Evolutionary conservation across 2,888 invertebrate genomes (phyloP), one percentile per base, ranked within the genome.

Genomic region (Lasioglossum leucozonium): DNA sequence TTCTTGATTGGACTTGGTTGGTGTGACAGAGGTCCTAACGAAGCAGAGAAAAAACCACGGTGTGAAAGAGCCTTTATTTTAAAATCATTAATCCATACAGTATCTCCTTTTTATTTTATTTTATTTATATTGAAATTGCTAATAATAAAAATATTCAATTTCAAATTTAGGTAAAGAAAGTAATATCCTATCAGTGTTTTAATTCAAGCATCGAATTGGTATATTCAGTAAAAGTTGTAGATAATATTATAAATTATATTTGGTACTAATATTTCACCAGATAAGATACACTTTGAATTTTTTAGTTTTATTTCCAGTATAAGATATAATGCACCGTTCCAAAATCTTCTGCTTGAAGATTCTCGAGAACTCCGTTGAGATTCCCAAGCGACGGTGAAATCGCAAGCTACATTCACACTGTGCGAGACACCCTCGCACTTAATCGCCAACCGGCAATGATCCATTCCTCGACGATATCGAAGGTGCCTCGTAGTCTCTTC

Each of bases 311-410:
- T 55, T n/a, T 11, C 4, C n/a, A n/a, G 11, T 10, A 11, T n/a
- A n/a, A 55, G n/a, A 13, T 30, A 16, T 6, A 30, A 16, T 30
- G 2, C 6, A 8, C 40, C 5, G n/a, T 40, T 22, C 4, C 18
- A 79, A 88, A 88, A 79, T 81, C 79, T 79, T 89, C 79, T 80
- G 87, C 72, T 89, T 62, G 77, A 47, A 79, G 80, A 88, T 84
- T 79, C 81, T 82, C 82, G 86, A 81, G 88, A 84, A 80, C 55
- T 79, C 73, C 71, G 87, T n/a, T 18, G 47, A 69, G 58, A 69
- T 42, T 80, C 34, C 72, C 51, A 51, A n/a, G 77, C n/a, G 84
- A 81, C 87, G 84, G 87, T 79, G 88, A 82, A 88, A 88, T 88
- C 79, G 82, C 58, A 73, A 62, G 62, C 62, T 62, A 34, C 62